Evolutionary conservation across 2,797 vertebrate genomes (phyloP), one percentile per base, ranked within the genome.

Genomic region (Pagetopsis macropterus): DNA sequence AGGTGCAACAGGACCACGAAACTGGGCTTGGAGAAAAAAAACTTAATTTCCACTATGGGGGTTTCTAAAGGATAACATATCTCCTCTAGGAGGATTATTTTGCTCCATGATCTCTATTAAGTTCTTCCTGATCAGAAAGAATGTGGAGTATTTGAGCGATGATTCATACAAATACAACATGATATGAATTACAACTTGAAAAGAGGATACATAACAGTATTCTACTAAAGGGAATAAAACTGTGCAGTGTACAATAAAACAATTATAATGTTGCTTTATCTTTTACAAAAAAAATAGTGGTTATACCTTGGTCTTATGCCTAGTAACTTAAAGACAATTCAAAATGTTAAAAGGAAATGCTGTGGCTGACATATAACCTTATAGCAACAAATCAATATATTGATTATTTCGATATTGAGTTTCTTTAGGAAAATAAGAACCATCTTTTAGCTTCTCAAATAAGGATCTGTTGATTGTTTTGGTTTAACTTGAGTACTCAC

Each of bases 1-100:
- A 66, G 70, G 76, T 66, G 72, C 77, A 76, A 84, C 72, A 61
- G 41, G 63, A 87, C 45, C 73, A 75, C 54, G 49, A 70, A 82
- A 80, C 31, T 69, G 45, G 19, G 31, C 44, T 16, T 7, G 64
- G 14, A 60, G 48, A 69, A 66, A 69, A 37, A 37, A 37, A 8
- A 6, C 21, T 67, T 64, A 49, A 21, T 61, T 48, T 78, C n/a
- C 61, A 75, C 52, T 16, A 9, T 4, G 1, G 64, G 43, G 21
- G 67, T 71, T 73, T 73, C 15, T 75, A 16, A 33, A 66, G 15
- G 14, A 33, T 61, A n/a, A 49, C 58, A 55, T 51, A 51, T 69
- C 43, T 75, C 59, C 70, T 67, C 19, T 67, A 48, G 41, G 41
- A 57, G 9, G 64, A 27, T 57, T 62, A 50, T 72, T 69, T 23